phyloP scores from a whole-genome alignment of 2,113 vertebrate genomes.

The Scolopax mira region DNA sequence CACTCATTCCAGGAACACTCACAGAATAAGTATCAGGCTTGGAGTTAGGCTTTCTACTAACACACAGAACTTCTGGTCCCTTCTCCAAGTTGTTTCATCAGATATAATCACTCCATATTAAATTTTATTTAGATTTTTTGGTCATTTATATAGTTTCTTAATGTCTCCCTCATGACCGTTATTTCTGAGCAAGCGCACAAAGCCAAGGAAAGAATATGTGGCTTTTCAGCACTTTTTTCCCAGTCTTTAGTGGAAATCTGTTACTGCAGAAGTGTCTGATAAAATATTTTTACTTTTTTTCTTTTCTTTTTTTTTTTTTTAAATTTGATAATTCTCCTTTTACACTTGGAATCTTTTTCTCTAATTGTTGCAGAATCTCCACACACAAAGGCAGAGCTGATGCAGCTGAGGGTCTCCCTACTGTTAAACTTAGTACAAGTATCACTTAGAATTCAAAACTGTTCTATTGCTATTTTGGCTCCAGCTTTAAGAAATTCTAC shows the following conservation, averaged over 20 bases:
- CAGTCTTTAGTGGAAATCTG: neutral
- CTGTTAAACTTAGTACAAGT: neutral
- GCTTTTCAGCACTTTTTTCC: neutral
- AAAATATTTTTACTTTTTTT: neutral
- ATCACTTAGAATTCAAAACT: neutral
- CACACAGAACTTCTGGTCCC: neutral
- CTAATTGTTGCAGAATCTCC: neutral
- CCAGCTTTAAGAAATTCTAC: neutral
- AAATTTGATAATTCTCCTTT: neutral
- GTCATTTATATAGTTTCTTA: neutral
- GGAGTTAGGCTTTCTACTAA: neutral
- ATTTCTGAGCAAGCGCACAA: neutral
- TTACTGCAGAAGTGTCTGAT: neutral
- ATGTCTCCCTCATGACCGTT: neutral
- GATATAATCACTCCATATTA: neutral
- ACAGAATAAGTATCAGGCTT: neutral
- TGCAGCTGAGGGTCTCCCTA: neutral
- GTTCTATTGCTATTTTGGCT: neutral
- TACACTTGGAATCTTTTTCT: neutral
- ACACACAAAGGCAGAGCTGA: neutral
- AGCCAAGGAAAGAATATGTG: neutral
- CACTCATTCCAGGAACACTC: neutral
- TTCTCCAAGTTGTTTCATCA: neutral
- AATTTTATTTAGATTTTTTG: neutral
- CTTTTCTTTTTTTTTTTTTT: neutral